Percentiles rank a stretch among this genome's conserved stretches.
These are phyloP conservation scores for Morpho achilles DNA, from an alignment of 2,888 invertebrate genomes.

Conservation along the genomic window DNA sequence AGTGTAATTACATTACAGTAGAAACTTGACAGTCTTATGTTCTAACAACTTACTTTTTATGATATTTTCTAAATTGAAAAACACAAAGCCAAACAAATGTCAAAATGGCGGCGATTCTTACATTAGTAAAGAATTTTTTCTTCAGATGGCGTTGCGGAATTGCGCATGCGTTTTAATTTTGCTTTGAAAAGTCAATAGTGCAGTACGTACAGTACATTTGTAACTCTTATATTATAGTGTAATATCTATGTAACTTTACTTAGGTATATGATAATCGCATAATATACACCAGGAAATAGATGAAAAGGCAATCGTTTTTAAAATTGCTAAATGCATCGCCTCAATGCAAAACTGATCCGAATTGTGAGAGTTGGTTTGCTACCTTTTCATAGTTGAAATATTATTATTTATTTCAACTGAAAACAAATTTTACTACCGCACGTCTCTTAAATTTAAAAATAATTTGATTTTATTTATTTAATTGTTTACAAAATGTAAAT, in stretches of 20 bases:
- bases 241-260: conserved; percentile 25
- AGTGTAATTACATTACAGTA: conserved; percentile 35
- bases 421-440: no score
- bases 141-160: conserved; percentile 55
- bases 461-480: no score
- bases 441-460: no score
- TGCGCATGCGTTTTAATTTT: conserved; percentile 67
- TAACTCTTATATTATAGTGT: conserved; percentile 37
- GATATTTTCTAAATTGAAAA: conserved; percentile 50
- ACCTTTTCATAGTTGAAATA: no score
- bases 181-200: conserved; percentile 39
- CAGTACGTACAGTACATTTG: background rate
- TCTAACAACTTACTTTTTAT: conserved; percentile 50
- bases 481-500: no score
- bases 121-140: conserved; percentile 38
- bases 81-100: conserved; percentile 80
- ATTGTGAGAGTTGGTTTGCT: no score
- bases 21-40: conserved; percentile 41
- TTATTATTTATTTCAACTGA: no score
- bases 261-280: no score
- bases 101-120: conserved; percentile 76
- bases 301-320: conserved; percentile 22
- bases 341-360: background rate
- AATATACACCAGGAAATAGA: conserved; percentile 47
- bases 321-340: background rate